phyloP scores from a whole-genome alignment of 2,113 vertebrate genomes.

The Mormyrus lacerda region DNA sequence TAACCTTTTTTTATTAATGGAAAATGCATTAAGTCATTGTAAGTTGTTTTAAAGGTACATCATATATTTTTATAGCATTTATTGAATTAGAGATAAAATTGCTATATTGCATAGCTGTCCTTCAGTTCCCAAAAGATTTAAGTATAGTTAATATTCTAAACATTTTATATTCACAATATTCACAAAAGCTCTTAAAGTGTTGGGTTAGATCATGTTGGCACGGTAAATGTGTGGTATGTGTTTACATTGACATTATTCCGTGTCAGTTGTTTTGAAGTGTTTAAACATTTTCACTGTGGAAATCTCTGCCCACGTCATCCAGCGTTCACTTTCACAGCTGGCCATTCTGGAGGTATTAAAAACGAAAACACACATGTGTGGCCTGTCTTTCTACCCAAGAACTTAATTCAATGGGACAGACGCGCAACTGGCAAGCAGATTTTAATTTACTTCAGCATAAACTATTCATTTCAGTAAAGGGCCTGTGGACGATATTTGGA shows the following conservation, averaged over 20 bases:
- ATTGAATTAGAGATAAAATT: not conserved
- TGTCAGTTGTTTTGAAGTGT: not conserved
- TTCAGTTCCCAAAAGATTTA: not conserved
- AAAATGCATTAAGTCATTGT: not conserved
- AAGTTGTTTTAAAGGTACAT: not conserved
- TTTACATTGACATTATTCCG: not conserved
- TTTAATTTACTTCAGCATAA: constrained; percentile 5
- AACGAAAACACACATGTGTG: constrained; percentile 2
- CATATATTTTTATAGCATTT: not conserved
- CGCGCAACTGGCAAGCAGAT: not conserved
- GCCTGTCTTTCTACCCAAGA: not conserved
- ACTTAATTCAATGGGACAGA: not conserved
- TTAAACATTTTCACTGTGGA: not conserved
- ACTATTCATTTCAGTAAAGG: not conserved
- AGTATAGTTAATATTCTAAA: not conserved
- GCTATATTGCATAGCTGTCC: not conserved
- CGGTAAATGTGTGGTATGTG: not conserved
- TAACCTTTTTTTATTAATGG: not conserved
- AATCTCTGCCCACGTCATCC: not conserved
- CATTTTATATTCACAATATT: not conserved
- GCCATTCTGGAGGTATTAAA: not conserved
- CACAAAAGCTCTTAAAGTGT: not conserved
- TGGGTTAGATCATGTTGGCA: not conserved
- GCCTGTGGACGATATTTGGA: not conserved
- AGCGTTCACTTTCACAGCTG: not conserved